These are phyloP conservation scores for Amazona guildingii DNA, from an alignment of 2,113 vertebrate genomes.

Conservation along the genomic window DNA sequence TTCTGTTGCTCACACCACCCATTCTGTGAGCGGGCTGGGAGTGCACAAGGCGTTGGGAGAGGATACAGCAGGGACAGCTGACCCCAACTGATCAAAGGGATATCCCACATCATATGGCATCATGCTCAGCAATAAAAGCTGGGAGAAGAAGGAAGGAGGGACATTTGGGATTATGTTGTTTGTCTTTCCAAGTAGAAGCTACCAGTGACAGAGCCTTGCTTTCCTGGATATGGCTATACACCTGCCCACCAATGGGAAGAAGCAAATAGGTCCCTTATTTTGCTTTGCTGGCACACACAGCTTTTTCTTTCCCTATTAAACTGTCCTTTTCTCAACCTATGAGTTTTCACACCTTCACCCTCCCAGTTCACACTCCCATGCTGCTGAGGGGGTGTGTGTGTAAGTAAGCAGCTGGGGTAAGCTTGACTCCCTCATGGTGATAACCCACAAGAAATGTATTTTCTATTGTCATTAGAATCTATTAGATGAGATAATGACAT, in stretches of 20 bases:
- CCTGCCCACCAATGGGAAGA: background rate
- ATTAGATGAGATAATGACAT: background rate
- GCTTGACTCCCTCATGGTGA: background rate
- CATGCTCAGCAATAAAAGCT: background rate
- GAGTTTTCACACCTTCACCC: background rate
- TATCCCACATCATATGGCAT: rapidly evolving
- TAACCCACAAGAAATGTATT: background rate
- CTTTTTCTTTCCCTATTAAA: background rate
- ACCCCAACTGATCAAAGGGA: background rate
- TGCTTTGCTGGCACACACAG: background rate
- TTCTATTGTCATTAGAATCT: background rate
- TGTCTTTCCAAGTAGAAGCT: background rate
- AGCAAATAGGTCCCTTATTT: background rate
- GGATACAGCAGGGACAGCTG: background rate
- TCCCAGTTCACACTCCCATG: background rate
- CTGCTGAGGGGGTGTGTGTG: background rate
- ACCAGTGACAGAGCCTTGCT: rapidly evolving
- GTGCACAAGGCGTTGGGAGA: background rate
- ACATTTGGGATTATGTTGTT: background rate
- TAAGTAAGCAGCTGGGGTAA: background rate
- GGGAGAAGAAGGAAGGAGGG: background rate
- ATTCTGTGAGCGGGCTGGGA: rapidly evolving
- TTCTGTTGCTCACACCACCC: background rate
- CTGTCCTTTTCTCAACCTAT: background rate
- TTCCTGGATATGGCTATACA: background rate